A percentile compares a stretch with the other conserved stretches of the same genome.
Conservation (phyloP, 2,113 vertebrate species). For the Tricholaema leucomelas region DNA sequence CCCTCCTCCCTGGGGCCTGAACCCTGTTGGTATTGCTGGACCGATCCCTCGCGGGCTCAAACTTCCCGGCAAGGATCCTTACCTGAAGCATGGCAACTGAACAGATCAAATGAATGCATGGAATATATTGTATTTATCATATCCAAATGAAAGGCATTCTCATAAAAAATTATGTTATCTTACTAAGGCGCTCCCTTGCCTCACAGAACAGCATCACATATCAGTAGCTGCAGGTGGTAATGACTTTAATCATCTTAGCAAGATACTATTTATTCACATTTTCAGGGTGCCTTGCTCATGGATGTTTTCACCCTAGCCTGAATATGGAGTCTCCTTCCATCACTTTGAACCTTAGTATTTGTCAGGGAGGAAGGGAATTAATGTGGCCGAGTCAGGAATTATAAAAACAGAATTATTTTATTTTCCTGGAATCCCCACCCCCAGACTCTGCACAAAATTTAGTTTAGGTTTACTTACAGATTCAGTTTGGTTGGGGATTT, state of each 20-base stretch:
- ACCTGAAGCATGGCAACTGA: not conserved
- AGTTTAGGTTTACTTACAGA: too few species aligned
- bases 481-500: too few species aligned
- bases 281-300: not conserved
- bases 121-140: not conserved
- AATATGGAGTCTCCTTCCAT: not conserved
- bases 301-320: not conserved
- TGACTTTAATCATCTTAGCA: not conserved
- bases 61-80: too few species aligned
- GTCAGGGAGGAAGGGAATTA: too few species aligned
- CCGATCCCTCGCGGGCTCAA: too few species aligned
- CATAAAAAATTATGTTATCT: not conserved
- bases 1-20: too few species aligned
- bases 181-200: not conserved
- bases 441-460: too few species aligned
- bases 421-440: too few species aligned
- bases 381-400: too few species aligned
- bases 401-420: too few species aligned
- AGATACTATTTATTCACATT: not conserved
- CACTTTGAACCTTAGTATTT: not conserved
- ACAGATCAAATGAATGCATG: not conserved
- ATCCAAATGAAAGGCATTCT: not conserved
- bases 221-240: not conserved
- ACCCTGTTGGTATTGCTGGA: too few species aligned
- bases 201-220: not conserved